These are phyloP conservation scores for Shargacucullia verbasci DNA, from an alignment of 2,888 invertebrate genomes.

Conservation along the genomic window DNA sequence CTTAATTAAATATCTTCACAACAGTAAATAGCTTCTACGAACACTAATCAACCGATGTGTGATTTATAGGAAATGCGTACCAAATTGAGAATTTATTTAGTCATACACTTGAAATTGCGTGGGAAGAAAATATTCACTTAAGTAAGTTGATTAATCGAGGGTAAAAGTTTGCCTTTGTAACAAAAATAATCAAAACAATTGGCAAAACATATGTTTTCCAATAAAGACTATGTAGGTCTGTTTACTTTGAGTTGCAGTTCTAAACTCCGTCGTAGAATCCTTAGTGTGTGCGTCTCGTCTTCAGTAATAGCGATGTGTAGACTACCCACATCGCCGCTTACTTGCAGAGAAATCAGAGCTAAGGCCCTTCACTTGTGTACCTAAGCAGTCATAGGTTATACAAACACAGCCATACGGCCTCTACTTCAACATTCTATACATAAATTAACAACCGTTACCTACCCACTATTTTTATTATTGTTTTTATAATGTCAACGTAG, in stretches of 20 bases:
- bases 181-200: slow-evolving; percentile 8
- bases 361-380: slow-evolving; percentile 53
- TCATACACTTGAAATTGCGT: slow-evolving; percentile 32
- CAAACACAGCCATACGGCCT: slow-evolving; percentile 44
- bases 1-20: slow-evolving; percentile 22
- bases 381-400: slow-evolving; percentile 44
- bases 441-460: slow-evolving; percentile 50
- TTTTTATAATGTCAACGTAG: slow-evolving; percentile 36
- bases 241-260: not conserved
- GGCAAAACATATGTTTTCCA: slow-evolving; percentile 11
- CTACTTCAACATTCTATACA: slow-evolving; percentile 54
- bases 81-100: slow-evolving; percentile 44
- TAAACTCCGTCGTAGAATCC: not conserved
- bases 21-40: slow-evolving; percentile 7
- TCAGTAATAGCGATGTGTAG: slow-evolving; percentile 4
- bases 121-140: slow-evolving; percentile 20
- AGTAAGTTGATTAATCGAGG: slow-evolving; percentile 4
- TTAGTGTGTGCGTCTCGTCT: too few species aligned
- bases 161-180: slow-evolving; percentile 11
- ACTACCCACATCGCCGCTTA: slow-evolving; percentile 24
- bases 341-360: slow-evolving; percentile 32
- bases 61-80: slow-evolving; percentile 35
- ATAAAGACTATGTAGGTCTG: not conserved
- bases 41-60: slow-evolving; percentile 17
- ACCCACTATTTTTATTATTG: slow-evolving; percentile 22